Evolutionary conservation across 2,113 vertebrate genomes (phyloP), one percentile per base, ranked within the genome.

Genomic region (Rhinopomastus cyanomelas): DNA sequence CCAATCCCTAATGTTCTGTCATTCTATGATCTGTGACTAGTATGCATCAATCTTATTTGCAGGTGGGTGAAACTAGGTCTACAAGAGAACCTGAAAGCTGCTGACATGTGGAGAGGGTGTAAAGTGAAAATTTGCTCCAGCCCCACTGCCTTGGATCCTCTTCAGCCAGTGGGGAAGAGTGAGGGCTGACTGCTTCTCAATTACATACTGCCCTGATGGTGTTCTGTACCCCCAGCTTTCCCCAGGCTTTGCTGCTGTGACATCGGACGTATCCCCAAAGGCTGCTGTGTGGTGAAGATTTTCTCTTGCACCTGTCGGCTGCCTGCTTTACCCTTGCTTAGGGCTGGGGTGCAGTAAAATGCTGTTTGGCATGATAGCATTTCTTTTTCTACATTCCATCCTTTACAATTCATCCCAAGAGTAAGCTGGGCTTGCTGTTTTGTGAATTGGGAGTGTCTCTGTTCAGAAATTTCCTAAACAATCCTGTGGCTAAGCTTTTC

Each of bases 261-360:
- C n/a, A 49, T 46, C 60, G 56, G 39, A 29, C 5, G 0, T 0
- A 1, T 32, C 0, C 3, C 22, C 59, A 26, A 34, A 20, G 51
- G 23, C 34, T 60, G 53, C 44, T 8, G 4, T 4, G 30, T 1
- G 2, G 8, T 20, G 15, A 39, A 30, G 51, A 22, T 25, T 13
- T 66, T 29, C 8, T 23, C 23, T 30, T 13, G 23, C 26, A 48
- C 11, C 11, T 48, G 34, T 29, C 46, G 68, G 29, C 23, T 72
- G 49, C 61, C 48, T 19, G 36, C 64, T 74, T 37, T 21, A 20
- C 15, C 25, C 8, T 0, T 12, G 32, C 44, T 69, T 39, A 5
- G 0, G 1, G 61, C 49, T 75, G 78, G 36, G 16, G 3, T 77
- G 34, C 39, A 46, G 56, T 8, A 59, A 46, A 59, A 71, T 6